Conservation (phyloP, 1,140 invertebrate species). For the Nasonia vitripennis region DNA sequence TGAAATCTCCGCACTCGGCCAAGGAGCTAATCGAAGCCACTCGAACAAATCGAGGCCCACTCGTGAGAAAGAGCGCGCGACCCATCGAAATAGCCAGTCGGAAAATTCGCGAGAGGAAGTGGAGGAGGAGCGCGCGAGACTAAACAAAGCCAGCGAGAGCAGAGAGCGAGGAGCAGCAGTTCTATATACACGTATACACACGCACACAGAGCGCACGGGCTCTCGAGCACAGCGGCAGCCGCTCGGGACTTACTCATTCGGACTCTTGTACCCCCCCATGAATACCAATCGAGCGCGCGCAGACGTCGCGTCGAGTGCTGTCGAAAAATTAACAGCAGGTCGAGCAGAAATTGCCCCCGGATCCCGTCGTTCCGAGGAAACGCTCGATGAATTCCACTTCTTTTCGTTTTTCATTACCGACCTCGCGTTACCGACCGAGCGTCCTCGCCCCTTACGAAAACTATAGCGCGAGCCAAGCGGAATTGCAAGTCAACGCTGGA, state of each 20-base stretch:
- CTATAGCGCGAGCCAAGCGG: too few species aligned
- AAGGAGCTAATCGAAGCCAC: background rate
- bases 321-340: background rate
- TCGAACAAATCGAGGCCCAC: background rate
- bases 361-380: background rate
- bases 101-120: background rate
- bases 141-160: background rate
- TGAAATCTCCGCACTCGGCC: background rate
- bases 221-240: background rate
- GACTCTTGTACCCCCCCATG: slow-evolving; percentile 4
- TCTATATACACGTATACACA: background rate
- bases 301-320: background rate
- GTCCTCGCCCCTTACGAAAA: too few species aligned
- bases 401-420: too few species aligned
- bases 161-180: background rate
- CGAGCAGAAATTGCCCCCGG: background rate
- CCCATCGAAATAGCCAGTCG: background rate
- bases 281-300: background rate
- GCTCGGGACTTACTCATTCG: slow-evolving; percentile 36
- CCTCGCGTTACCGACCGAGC: too few species aligned
- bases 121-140: background rate
- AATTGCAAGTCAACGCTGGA: too few species aligned
- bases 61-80: background rate
- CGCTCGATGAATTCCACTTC: background rate
- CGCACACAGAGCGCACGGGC: background rate